Base-by-base conservation (phyloP, 2,797 vertebrate genomes). In the Limosa lapponica region DNA sequence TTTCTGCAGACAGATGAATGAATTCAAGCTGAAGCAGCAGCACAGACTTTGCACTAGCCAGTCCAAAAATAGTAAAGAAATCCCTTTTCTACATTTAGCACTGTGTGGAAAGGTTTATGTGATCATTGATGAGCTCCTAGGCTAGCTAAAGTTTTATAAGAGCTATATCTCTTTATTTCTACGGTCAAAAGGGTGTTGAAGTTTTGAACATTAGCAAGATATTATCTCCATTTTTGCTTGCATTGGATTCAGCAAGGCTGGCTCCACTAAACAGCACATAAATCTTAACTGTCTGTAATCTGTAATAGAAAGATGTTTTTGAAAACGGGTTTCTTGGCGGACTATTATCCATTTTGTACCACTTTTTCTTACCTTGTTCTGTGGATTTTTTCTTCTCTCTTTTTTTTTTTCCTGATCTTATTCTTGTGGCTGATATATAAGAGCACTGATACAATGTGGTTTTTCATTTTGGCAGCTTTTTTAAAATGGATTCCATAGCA, bases 401-500 rank as follows among this genome's bases (percentile, higher is more conserved):
- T 57, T 48, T 34, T 48, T 20, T 28, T 37, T 39, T 49, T 8
- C 70, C 90, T 25, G 39, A 75, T 90, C 88, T 93, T 95, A 58
- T 94, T 96, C 95, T 91, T 62, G 57, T 62, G 52, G 36, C 49
- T 86, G 79, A 94, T 91, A 27, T 41, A 84, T 79, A 95, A 93
- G 46, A 89, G 32, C 49, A 80, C 19, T n/a, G 61, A 87, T 82
- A 95, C 34, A 39, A 72, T 6, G 28, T 2, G 79, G 66, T 87
- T 94, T 96, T 93, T 88, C 91, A 87, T 73, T 92, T 90, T 73
- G 62, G 48, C 70, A 84, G 65, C 22, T 90, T 96, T 78, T 91
- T 89, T 10, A 5, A 80, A 96, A 93, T 90, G 82, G 86, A 92
- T 97, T 96, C 93, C 39, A 61, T 92, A 61, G 84, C 66, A 95